phyloP scores from a whole-genome alignment of 2,888 invertebrate genomes.

The Plemyria rubiginata region DNA sequence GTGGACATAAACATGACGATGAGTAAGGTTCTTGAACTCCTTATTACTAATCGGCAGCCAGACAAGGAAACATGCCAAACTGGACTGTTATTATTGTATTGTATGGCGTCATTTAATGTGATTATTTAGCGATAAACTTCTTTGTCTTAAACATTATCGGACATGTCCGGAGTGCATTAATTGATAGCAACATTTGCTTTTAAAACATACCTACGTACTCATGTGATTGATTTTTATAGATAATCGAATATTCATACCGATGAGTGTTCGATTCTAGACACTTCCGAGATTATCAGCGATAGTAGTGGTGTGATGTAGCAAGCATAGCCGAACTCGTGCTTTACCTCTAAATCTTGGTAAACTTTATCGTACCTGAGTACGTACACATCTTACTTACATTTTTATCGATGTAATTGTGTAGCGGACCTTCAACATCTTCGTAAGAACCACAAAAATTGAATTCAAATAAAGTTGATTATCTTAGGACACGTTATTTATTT shows the following conservation, averaged over 20 bases:
- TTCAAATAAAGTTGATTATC: neutral
- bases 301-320: conserved; percentile 15
- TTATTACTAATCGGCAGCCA: conserved; percentile 28
- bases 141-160: conserved; percentile 41
- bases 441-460: no score
- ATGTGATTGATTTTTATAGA: conserved; percentile 17
- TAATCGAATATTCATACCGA: neutral
- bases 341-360: conserved; percentile 32
- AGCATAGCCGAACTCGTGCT: conserved; percentile 28
- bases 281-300: conserved; percentile 3
- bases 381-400: neutral
- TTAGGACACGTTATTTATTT: conserved; percentile 6
- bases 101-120: conserved; percentile 35
- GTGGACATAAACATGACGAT: conserved; percentile 15
- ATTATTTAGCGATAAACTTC: conserved; percentile 39
- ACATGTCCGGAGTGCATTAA: conserved; percentile 34
- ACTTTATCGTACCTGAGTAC: conserved; percentile 22
- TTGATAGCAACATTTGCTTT: conserved; percentile 35
- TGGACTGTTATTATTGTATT: conserved; percentile 28
- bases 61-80: conserved; percentile 32
- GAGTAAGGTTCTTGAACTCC: conserved; percentile 36
- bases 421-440: neutral
- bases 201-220: conserved; percentile 1
- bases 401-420: neutral
- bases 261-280: neutral